Evolutionary conservation across 2,888 invertebrate genomes (phyloP).

Genomic region (Eucera pruinosa): DNA sequence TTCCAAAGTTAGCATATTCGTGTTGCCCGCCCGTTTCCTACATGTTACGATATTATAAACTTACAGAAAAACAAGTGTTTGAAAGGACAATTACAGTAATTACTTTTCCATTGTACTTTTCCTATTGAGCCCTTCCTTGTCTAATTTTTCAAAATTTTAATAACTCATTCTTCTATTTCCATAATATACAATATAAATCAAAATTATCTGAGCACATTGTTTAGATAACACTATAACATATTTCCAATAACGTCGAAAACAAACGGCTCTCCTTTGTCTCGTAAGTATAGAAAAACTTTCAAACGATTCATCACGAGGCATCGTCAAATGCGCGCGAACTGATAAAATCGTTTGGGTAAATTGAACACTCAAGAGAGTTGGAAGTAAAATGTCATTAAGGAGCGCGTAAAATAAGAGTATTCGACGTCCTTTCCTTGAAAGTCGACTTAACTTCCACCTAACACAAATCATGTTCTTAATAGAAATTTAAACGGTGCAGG

Average conservation of each 20-base stretch:
- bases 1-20: no score
- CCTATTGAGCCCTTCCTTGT: no score
- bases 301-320: slow-evolving; percentile 21
- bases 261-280: neutral
- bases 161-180: neutral
- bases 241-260: neutral
- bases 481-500: slow-evolving; percentile 46
- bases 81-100: no score
- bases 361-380: slow-evolving; percentile 30
- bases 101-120: no score
- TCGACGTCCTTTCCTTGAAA: slow-evolving; percentile 30
- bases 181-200: neutral
- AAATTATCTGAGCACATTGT: neutral
- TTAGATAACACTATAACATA: neutral
- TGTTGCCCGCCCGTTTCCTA: no score
- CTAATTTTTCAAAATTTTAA: neutral
- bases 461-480: slow-evolving; percentile 56
- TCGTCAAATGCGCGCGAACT: slow-evolving; percentile 27
- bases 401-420: slow-evolving; percentile 36
- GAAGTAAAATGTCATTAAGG: slow-evolving; percentile 45
- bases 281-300: neutral
- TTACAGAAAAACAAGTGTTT: no score
- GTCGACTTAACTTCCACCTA: slow-evolving; percentile 28
- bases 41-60: no score
- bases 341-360: slow-evolving; percentile 36